Evolutionary conservation across 1,140 invertebrate species (phyloP), one percentile per base, ranked within the genome.

Genomic region (Nasonia vitripennis): DNA sequence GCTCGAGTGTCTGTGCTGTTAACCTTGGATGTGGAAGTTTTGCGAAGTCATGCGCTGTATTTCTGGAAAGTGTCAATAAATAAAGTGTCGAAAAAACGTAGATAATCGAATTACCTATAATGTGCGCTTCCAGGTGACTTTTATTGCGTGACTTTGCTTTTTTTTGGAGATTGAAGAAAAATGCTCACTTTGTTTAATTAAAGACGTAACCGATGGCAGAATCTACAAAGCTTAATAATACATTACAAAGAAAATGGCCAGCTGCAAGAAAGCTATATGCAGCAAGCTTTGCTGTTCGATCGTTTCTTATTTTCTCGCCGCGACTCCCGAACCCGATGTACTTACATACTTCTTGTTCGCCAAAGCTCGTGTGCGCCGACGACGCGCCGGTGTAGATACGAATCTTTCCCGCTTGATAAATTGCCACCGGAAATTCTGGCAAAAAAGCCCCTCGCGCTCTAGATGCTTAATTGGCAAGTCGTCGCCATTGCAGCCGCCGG

Each of bases 361-460:
- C n/a, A 62, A 62, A 62, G 55, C 55, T 62, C 4, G 55, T 62
- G 55, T n/a, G 55, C 20, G 41, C 41, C 41, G 41, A 45, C 91
- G 55, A 62, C 91, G 89, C 89, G 81, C 83, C 83, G 80, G 17
- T 75, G 78, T 86, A 89, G 92, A 93, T 93, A 91, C 81, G 78
- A 73, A 93, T 93, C 92, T 93, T 91, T 91, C 85, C 90, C 89
- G 88, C 92, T 92, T 93, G 92, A 93, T 93, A 92, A 92, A 93
- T 93, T 89, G 89, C 90, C 90, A 91, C 92, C 92, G 92, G 92
- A 93, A 92, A 93, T 92, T 91, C 90, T 83, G 77, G 80, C 90
- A 92, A 92, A 93, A 93, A 92, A 87, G 34, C 23, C 48, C 70
- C 88, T 90, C 88, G 87, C 88, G 92, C 88, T 92, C 91, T 89